Conservation (phyloP, 92 coral and sea anemone species). For the Phenganax subtilis region DNA sequence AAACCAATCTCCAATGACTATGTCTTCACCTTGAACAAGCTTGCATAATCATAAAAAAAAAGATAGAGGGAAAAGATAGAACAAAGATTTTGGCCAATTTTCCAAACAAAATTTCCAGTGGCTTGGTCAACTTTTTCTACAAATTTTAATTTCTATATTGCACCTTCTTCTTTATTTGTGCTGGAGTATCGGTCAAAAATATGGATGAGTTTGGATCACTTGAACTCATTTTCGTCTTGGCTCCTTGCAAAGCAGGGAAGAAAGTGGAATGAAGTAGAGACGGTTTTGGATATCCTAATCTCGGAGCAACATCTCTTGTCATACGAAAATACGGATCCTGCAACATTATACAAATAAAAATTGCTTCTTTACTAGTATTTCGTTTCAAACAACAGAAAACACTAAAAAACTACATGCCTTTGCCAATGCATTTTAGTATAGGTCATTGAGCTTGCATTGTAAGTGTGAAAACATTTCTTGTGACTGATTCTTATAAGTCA, state of each 20-base stretch:
- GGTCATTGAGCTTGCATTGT: no score
- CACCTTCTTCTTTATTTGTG: conserved; percentile 96
- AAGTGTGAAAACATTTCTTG: no score
- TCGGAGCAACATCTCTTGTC: conserved; percentile 98
- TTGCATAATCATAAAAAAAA: no score
- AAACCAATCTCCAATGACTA: no score
- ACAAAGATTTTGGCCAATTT: no score
- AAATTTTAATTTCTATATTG: background rate
- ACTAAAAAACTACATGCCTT: no score
- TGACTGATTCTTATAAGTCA: no score
- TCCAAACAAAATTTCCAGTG: no score
- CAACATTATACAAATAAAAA: background rate
- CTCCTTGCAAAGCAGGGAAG: conserved; percentile 99
- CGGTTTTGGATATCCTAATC: conserved; percentile 89
- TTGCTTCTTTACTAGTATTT: background rate
- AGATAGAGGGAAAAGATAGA: no score
- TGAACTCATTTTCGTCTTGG: conserved; percentile 98
- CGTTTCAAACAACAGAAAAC: background rate
- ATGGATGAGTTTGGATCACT: conserved; percentile 97
- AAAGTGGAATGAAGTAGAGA: conserved; percentile 92
- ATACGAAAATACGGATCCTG: conserved; percentile 98
- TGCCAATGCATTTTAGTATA: no score
- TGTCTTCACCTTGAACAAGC: no score
- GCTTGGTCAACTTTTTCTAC: no score
- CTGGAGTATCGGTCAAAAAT: conserved; percentile 87